Conservation (phyloP, 1,140 invertebrate species). For the Heliconius hewitsoni region DNA sequence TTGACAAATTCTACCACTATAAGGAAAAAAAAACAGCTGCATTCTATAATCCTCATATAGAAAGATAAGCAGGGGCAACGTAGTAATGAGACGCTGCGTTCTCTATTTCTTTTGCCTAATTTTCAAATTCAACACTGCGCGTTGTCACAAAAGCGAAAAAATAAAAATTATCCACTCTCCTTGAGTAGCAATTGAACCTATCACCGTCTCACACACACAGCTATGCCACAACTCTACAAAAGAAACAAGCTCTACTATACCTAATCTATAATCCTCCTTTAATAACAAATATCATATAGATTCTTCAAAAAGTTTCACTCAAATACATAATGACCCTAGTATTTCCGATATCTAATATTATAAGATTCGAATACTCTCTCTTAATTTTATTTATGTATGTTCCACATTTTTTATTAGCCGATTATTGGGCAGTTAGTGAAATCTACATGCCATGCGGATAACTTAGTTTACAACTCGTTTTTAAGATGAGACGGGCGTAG, state of each 20-base stretch:
- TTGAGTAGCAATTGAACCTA: no score
- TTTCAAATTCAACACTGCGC: no score
- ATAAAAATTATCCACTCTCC: no score
- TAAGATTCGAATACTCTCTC: conserved; percentile 1
- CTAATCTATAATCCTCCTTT: neutral
- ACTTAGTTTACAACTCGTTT: neutral
- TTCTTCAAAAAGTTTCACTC: conserved; percentile 10
- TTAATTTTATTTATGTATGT: conserved; percentile 11
- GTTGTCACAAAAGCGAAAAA: no score
- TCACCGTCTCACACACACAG: no score
- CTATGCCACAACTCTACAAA: neutral
- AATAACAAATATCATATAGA: neutral
- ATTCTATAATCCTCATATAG: no score
- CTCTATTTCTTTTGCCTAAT: no score
- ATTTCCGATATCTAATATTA: neutral
- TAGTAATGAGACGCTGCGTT: no score
- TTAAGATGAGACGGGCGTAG: neutral
- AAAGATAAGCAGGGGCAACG: no score
- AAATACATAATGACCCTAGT: neutral
- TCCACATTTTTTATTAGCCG: conserved; percentile 12
- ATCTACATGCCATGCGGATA: neutral
- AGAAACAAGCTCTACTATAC: neutral
- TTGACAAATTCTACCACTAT: no score
- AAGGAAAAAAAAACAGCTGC: no score
- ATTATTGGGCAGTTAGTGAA: conserved; percentile 10